phyloP scores from a whole-genome alignment of 2,113 vertebrate genomes.

The Vulpes ferrilata region DNA sequence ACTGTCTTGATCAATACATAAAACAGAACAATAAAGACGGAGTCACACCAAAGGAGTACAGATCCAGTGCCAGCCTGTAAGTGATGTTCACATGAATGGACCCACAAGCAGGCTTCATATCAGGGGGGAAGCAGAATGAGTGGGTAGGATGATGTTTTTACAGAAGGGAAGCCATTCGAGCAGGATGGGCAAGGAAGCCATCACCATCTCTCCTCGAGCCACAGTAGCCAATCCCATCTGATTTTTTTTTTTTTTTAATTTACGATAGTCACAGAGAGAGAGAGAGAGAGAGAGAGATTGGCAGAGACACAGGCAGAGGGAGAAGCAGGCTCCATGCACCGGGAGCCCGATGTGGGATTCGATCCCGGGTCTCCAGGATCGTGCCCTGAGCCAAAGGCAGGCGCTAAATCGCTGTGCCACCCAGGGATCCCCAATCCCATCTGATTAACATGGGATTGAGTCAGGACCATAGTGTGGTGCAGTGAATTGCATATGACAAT shows the following conservation, averaged over 20 bases:
- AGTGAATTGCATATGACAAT: conserved; percentile 18
- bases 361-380: too few relatives aligned
- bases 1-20: background rate
- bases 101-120: conserved; percentile 6
- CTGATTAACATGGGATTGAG: background rate
- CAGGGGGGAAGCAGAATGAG: conserved; percentile 17
- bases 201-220: background rate
- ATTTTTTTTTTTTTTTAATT: too few relatives aligned
- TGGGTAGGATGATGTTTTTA: background rate
- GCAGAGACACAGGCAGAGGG: too few relatives aligned
- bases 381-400: too few relatives aligned
- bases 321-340: too few relatives aligned
- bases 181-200: conserved; percentile 31
- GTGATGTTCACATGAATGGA: background rate
- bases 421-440: conserved; percentile 7
- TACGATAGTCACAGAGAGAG: too few relatives aligned
- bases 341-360: too few relatives aligned
- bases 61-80: background rate
- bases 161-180: conserved; percentile 24
- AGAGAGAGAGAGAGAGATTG: too few relatives aligned
- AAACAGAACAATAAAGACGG: background rate
- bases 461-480: background rate
- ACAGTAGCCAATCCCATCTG: conserved; percentile 27
- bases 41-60: background rate
- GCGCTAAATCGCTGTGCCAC: too few relatives aligned